Evolutionary conservation across 2,113 vertebrate species (phyloP).

Genomic region (Campylomormyrus tamandua): DNA sequence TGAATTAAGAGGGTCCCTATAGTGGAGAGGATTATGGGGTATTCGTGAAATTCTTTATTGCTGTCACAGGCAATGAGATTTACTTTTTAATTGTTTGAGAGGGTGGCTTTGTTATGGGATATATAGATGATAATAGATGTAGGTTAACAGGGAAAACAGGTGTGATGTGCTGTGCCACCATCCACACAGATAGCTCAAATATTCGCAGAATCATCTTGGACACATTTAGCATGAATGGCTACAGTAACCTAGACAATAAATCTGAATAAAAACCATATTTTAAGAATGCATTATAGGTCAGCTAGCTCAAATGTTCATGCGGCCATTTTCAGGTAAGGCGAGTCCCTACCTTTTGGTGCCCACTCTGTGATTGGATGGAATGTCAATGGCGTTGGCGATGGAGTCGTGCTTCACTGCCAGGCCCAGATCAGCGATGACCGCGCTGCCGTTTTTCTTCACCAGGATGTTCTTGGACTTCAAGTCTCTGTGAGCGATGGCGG

Average conservation of each 20-base stretch:
- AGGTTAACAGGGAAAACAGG: not conserved
- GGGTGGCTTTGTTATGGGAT: not conserved
- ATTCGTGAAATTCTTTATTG: not conserved
- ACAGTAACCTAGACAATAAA: not conserved
- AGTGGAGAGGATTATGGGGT: not conserved
- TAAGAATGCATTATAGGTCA: not conserved
- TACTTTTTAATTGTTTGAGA: not conserved
- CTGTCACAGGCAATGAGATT: not conserved
- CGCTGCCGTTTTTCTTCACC: conserved; percentile 86
- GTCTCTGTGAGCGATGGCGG: conserved; percentile 93
- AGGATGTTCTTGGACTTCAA: conserved; percentile 96
- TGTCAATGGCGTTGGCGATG: conserved; percentile 80
- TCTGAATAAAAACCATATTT: not conserved
- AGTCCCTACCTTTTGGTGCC: conserved; percentile 80
- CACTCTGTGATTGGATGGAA: conserved; percentile 83
- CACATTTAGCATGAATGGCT: not conserved
- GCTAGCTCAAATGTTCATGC: not conserved
- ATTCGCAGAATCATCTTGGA: not conserved
- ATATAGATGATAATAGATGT: not conserved
- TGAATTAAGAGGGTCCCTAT: not conserved
- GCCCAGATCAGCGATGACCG: conserved; percentile 89
- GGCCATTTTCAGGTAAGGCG: not conserved
- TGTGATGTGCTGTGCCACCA: not conserved
- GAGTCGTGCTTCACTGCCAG: conserved; percentile 93
- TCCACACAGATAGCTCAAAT: not conserved